These are phyloP conservation scores for Xiphias gladius DNA, from an alignment of 2,113 vertebrate genomes.

Conservation along the genomic window DNA sequence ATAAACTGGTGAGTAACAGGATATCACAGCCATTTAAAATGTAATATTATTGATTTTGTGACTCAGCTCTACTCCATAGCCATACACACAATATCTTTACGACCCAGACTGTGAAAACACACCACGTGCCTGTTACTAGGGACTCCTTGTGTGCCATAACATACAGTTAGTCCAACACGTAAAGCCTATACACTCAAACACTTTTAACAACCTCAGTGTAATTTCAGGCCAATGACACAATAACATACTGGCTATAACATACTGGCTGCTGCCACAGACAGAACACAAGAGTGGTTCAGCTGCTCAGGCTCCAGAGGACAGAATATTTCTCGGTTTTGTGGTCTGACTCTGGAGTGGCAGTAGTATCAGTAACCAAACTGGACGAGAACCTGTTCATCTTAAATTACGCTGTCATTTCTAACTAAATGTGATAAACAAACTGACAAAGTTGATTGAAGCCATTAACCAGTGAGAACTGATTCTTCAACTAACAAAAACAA, in stretches of 20 bases:
- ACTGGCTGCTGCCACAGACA: conserved; percentile 6
- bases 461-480: neutral
- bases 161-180: conserved; percentile 7
- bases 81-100: conserved; percentile 41
- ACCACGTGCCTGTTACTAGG: conserved; percentile 15
- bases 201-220: conserved; percentile 44
- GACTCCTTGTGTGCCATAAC: conserved; percentile 33
- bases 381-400: neutral
- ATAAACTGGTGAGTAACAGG: conserved; percentile 19
- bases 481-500: neutral
- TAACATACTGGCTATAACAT: neutral
- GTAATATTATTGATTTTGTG: conserved; percentile 49
- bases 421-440: neutral
- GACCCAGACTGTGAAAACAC: conserved; percentile 47
- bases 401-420: neutral
- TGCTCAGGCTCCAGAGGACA: neutral
- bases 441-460: neutral
- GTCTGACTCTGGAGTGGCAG: neutral
- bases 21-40: conserved; percentile 21
- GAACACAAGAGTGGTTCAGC: conserved; percentile 29
- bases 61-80: conserved; percentile 24
- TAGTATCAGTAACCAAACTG: neutral
- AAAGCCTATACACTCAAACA: conserved; percentile 26
- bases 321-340: neutral
- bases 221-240: conserved; percentile 3